phyloP scores from a whole-genome alignment of 2,113 vertebrate species.

The Gnathonemus longibarbis region DNA sequence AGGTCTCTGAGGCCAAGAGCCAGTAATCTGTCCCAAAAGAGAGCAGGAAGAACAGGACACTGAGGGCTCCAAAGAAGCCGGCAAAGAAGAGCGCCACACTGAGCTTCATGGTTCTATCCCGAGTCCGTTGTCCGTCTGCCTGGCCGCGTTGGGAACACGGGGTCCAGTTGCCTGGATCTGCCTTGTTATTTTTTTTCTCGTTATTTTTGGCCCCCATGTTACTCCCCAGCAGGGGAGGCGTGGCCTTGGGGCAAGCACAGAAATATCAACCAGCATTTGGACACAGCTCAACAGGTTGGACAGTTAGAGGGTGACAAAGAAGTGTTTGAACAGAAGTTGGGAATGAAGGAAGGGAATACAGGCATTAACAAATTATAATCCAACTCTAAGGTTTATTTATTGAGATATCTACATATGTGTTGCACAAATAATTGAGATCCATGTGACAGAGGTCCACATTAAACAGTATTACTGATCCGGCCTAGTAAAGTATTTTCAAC shows the following conservation, averaged over 20 bases:
- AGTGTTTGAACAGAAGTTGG: conserved; percentile 35
- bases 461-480: background rate
- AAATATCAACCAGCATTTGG: conserved; percentile 62
- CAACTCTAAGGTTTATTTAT: background rate
- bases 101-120: conserved; percentile 68
- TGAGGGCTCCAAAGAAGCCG: conserved; percentile 84
- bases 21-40: conserved; percentile 96
- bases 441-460: background rate
- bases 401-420: background rate
- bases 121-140: background rate
- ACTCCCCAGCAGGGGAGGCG: conserved; percentile 34
- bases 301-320: conserved; percentile 46
- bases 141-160: background rate
- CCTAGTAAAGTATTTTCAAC: background rate
- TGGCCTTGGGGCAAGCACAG: conserved; percentile 37
- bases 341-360: background rate
- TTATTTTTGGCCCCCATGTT: conserved; percentile 78
- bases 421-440: background rate
- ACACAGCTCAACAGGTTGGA: conserved; percentile 41
- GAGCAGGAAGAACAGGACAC: conserved; percentile 76
- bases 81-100: conserved; percentile 86
- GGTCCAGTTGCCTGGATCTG: conserved; percentile 47
- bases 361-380: background rate
- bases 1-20: conserved; percentile 83
- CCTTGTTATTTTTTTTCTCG: conserved; percentile 74